These are phyloP conservation scores for Periplaneta americana DNA, from an alignment of 1,140 invertebrate genomes.

Conservation along the genomic window DNA sequence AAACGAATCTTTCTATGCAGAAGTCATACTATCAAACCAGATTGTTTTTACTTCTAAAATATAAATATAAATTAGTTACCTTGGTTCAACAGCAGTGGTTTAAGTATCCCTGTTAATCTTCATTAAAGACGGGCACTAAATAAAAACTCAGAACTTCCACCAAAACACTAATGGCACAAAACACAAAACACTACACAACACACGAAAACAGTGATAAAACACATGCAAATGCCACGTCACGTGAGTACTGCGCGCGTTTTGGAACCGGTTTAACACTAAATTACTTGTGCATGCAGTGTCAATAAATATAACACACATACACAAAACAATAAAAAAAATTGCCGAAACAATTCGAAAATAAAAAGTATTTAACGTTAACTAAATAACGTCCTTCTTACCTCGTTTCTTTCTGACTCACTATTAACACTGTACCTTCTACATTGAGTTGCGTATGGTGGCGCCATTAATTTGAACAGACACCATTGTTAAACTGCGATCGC, in stretches of 20 bases:
- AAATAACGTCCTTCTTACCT: neutral
- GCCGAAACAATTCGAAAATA: neutral
- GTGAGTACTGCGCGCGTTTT: neutral
- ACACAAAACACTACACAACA: neutral
- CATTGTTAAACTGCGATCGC: neutral
- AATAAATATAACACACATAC: too few species aligned
- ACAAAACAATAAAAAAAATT: too few species aligned
- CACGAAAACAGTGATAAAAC: too few species aligned
- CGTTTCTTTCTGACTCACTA: neutral
- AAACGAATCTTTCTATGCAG: too few species aligned
- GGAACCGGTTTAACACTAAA: neutral
- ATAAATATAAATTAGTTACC: too few species aligned
- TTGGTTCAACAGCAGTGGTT: neutral
- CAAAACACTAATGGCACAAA: neutral
- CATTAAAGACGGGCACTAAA: neutral
- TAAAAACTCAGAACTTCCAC: neutral
- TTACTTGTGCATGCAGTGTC: neutral
- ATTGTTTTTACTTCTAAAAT: too few species aligned
- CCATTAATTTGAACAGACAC: neutral
- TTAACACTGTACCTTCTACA: neutral
- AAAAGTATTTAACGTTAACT: neutral
- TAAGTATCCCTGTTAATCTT: neutral
- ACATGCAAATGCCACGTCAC: neutral
- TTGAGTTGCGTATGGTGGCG: neutral
- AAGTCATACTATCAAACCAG: too few species aligned